A percentile compares a stretch with the other conserved stretches of the same genome.
Conservation (phyloP, 2,797 vertebrate genomes). For the Eulemur mongoz region DNA sequence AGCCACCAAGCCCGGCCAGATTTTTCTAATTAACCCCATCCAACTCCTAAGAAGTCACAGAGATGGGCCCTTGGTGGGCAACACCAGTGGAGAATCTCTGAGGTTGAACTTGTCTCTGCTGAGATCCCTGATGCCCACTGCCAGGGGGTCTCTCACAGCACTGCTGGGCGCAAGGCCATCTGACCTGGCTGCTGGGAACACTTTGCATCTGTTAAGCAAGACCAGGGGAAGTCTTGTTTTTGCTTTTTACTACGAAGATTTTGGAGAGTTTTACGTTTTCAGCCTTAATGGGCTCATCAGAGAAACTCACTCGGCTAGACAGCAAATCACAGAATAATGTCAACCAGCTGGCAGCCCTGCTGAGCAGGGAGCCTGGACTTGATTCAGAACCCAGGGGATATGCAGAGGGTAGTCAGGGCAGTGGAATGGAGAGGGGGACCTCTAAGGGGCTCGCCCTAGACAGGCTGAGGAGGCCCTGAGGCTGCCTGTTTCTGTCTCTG, state of each 20-base stretch:
- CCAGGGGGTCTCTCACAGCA: neutral
- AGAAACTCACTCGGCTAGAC: neutral
- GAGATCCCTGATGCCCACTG: neutral
- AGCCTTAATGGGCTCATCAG: neutral
- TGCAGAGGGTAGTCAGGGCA: neutral
- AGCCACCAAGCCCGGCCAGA: neutral
- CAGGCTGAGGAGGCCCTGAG: neutral
- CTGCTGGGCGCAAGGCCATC: fast-evolving
- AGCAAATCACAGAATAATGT: constrained; percentile 42
- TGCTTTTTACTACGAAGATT: neutral
- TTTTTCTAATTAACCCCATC: neutral
- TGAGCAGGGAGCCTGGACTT: neutral
- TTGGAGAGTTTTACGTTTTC: constrained; percentile 4
- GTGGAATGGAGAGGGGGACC: neutral
- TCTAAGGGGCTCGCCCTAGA: neutral
- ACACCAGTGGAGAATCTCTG: neutral
- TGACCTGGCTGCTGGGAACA: neutral
- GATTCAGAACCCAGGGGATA: neutral
- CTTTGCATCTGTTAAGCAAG: neutral
- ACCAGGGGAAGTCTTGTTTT: neutral
- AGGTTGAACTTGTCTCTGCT: neutral
- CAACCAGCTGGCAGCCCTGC: neutral
- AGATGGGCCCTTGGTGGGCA: neutral
- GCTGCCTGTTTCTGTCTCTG: neutral
- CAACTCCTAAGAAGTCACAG: neutral